Evolutionary conservation across 2,797 vertebrate genomes (phyloP), one percentile per base, ranked within the genome.

Genomic region (Sebastes minor): DNA sequence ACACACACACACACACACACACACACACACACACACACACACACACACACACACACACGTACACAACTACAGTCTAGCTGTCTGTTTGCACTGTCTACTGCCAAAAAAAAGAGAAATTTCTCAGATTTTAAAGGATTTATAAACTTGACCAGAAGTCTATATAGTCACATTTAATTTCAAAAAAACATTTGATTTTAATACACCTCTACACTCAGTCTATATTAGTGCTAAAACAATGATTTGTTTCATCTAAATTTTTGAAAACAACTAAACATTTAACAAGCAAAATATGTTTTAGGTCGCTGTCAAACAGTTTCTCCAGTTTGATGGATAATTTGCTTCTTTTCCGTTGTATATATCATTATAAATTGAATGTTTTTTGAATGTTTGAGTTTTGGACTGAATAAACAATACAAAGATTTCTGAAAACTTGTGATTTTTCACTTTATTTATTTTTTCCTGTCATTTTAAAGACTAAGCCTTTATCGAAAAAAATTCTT

Each of bases 31-130:
- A 76, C 28, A 28, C 16, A 72, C 42, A 25, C 53, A 33, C 56
- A 63, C 74, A 80, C 70, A 74, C 64, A 78, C 74, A 78, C 79
- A 80, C 57, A 83, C 67, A 46, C 57, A 63, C 38, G 67, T 10
- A 33, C 62, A 71, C 64, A 72, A 46, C 27, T 33, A 67, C 22
- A 76, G 52, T 71, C 57, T 59, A 53, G 28, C 57, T 78, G 52
- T 71, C 63, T 59, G 46, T 20, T 52, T 78, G 27, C n/a, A 77
- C 14, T 75, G 32, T 71, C 33, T 79, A 14, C 82, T 84, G 53
- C 57, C 63, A 73, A 72, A 69, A 79, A 67, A 77, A 70, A 70
- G 65, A 79, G 1, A 18, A 16, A 74, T 28, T 57, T 78, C 35
- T 35, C 32, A 68, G 27, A 25, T 74, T 70, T 61, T 52, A 25